These are phyloP conservation scores for Lonchura striata DNA, from an alignment of 2,113 vertebrate genomes.

Conservation along the genomic window DNA sequence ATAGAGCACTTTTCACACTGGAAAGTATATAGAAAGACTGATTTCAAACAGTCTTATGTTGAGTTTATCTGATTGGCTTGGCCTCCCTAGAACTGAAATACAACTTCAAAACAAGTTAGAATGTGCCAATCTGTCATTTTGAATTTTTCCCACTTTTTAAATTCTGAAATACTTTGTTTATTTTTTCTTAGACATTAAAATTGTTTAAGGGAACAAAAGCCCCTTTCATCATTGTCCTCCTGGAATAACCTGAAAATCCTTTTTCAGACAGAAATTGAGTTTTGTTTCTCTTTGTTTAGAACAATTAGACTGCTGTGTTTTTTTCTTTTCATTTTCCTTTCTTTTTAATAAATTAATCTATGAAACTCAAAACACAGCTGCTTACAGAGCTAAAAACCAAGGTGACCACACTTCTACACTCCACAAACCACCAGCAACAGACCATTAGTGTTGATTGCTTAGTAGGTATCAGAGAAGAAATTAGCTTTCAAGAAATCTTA, in stretches of 20 bases:
- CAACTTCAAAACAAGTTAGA: background rate
- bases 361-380: background rate
- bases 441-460: background rate
- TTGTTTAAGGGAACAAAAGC: background rate
- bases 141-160: background rate
- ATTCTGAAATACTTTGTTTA: background rate
- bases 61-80: background rate
- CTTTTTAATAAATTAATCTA: background rate
- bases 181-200: background rate
- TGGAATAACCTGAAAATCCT: background rate
- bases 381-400: background rate
- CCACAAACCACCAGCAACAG: background rate
- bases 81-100: background rate
- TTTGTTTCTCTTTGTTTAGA: background rate
- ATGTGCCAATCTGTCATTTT: background rate
- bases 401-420: background rate
- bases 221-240: background rate
- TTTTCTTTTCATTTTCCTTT: background rate
- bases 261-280: background rate
- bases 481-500: background rate
- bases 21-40: background rate
- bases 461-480: background rate
- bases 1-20: background rate
- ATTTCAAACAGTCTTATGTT: background rate
- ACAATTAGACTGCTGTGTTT: background rate